These are phyloP conservation scores for Bufo bufo DNA, from an alignment of 2,113 vertebrate species.

Conservation along the genomic window DNA sequence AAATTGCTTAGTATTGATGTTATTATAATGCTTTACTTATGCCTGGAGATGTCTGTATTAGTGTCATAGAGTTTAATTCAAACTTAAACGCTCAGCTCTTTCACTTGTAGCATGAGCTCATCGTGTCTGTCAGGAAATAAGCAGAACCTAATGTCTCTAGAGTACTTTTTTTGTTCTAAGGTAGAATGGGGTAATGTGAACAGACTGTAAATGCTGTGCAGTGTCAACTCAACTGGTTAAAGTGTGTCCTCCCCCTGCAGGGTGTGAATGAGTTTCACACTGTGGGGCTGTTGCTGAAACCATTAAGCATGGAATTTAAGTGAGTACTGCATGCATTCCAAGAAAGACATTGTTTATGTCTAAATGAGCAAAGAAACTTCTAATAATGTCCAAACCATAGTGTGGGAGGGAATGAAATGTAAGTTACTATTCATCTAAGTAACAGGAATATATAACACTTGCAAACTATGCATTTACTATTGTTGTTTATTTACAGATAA, in stretches of 20 bases:
- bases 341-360: conserved; percentile 42
- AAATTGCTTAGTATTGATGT: conserved; percentile 24
- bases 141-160: conserved; percentile 57
- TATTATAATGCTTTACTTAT: conserved; percentile 19
- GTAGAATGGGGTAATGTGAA: conserved; percentile 59
- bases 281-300: conserved; percentile 55
- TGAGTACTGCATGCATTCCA: conserved; percentile 51
- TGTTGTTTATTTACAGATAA: background rate
- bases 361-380: conserved; percentile 53
- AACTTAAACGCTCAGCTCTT: conserved; percentile 47
- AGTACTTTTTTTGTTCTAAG: conserved; percentile 57
- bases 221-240: conserved; percentile 55
- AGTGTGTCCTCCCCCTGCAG: conserved; percentile 58
- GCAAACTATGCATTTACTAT: background rate
- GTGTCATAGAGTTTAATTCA: conserved; percentile 42
- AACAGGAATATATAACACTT: background rate
- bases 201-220: conserved; percentile 58
- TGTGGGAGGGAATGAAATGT: background rate
- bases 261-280: conserved; percentile 58
- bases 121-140: conserved; percentile 56
- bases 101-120: conserved; percentile 55
- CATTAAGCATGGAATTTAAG: conserved; percentile 53
- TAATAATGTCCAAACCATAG: conserved; percentile 26
- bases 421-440: background rate
- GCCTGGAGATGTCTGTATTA: conserved; percentile 22